phyloP scores from a whole-genome alignment of 1,140 invertebrate genomes.

The Polypedilum vanderplanki region DNA sequence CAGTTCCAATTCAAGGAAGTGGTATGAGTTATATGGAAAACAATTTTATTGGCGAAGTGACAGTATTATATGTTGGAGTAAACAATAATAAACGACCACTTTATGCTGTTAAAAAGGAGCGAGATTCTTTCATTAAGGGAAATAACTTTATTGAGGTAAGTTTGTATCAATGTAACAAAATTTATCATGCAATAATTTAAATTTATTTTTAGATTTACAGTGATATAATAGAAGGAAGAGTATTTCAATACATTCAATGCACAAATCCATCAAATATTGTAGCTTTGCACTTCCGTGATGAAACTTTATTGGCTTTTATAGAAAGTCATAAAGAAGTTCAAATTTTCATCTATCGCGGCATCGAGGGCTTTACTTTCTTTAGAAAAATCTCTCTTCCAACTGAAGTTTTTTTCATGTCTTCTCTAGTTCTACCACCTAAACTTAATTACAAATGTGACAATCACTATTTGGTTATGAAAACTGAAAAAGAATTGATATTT shows the following conservation, averaged over 20 bases:
- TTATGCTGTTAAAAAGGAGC: conserved; percentile 29
- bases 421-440: not conserved
- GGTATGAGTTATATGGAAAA: conserved; percentile 25
- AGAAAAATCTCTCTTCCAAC: conserved; percentile 31
- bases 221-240: conserved; percentile 33
- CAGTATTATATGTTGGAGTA: conserved; percentile 28
- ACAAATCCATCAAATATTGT: conserved; percentile 34
- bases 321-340: conserved; percentile 37
- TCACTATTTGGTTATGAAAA: not conserved
- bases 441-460: not conserved
- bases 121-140: conserved; percentile 15
- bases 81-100: conserved; percentile 23
- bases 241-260: conserved; percentile 38
- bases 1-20: not conserved
- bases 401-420: not conserved
- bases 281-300: conserved; percentile 35
- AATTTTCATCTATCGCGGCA: conserved; percentile 38
- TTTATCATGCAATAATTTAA: not conserved
- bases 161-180: not conserved
- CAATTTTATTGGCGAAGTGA: conserved; percentile 31
- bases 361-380: conserved; percentile 40
- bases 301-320: conserved; percentile 39
- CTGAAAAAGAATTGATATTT: not conserved
- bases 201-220: conserved; percentile 27
- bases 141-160: conserved; percentile 26